phyloP scores from a whole-genome alignment of 2,888 invertebrate species.

The Athripsodes cinereus region DNA sequence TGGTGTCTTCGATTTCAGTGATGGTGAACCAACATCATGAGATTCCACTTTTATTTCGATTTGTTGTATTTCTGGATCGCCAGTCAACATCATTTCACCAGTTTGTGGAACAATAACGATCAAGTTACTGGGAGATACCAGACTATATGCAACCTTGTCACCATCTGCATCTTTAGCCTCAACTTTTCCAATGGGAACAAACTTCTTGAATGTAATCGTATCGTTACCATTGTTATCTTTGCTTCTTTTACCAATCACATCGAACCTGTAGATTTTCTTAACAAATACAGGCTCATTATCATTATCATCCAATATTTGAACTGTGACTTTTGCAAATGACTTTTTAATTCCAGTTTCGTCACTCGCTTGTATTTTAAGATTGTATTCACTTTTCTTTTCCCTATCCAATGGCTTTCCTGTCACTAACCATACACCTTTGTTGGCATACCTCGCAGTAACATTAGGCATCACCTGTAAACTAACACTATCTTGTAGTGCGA shows the following conservation, averaged over 20 bases:
- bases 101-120: conserved; percentile 90
- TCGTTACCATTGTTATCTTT: conserved; percentile 55
- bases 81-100: conserved; percentile 79
- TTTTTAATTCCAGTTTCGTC: conserved; percentile 76
- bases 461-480: conserved; percentile 42
- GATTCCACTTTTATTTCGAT: conserved; percentile 72
- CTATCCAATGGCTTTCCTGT: conserved; percentile 72
- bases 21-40: conserved; percentile 74
- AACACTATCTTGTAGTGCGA: conserved; percentile 61
- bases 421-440: conserved; percentile 67
- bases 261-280: conserved; percentile 70
- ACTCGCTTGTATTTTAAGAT: conserved; percentile 71
- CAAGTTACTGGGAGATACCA: conserved; percentile 73
- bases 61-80: conserved; percentile 65
- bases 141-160: conserved; percentile 83
- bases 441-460: conserved; percentile 49
- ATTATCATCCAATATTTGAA: conserved; percentile 80
- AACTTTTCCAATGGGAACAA: conserved; percentile 78
- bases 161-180: conserved; percentile 85
- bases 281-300: conserved; percentile 87
- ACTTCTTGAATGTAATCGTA: conserved; percentile 65
- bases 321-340: conserved; percentile 68
- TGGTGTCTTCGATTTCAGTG: conserved; percentile 60
- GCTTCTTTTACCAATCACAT: conserved; percentile 57
- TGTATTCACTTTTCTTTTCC: conserved; percentile 66